A percentile compares a stretch with the other conserved stretches of the same genome.
These are phyloP conservation scores for Pogonomyrmex barbatus DNA, from an alignment of 1,140 invertebrate genomes.

Conservation along the genomic window DNA sequence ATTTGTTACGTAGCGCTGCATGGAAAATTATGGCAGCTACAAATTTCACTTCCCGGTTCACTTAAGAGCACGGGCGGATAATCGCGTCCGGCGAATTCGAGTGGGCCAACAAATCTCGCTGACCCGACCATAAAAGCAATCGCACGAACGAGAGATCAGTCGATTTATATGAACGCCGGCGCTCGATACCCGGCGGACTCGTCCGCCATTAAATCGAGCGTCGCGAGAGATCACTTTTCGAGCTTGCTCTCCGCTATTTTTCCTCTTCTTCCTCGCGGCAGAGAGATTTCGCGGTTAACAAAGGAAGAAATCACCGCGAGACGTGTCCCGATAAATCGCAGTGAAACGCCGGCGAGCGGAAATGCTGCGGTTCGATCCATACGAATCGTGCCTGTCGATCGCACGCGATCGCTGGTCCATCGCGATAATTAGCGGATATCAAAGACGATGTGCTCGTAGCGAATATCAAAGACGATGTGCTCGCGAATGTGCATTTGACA, in stretches of 20 bases:
- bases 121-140: constrained; percentile 49
- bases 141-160: constrained; percentile 50
- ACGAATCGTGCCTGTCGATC: constrained; percentile 66
- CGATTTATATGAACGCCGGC: constrained; percentile 44
- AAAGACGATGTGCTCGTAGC: constrained; percentile 62
- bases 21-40: constrained; percentile 58
- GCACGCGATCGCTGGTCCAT: constrained; percentile 59
- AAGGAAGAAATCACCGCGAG: constrained; percentile 51
- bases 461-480: constrained; percentile 50
- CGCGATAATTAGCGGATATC: constrained; percentile 63
- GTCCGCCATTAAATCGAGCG: constrained; percentile 35
- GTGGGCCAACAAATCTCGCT: constrained; percentile 43
- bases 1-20: constrained; percentile 24
- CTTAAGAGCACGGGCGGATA: constrained; percentile 50
- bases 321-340: constrained; percentile 23
- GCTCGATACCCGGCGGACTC: constrained; percentile 45
- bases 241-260: constrained; percentile 36
- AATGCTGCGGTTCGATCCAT: constrained; percentile 38
- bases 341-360: constrained; percentile 21
- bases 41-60: constrained; percentile 54
- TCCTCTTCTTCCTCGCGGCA: background rate
- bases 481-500: constrained; percentile 21
- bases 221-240: constrained; percentile 23
- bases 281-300: constrained; percentile 38
- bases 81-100: constrained; percentile 58